These are phyloP conservation scores for Bettongia penicillata DNA, from an alignment of 2,113 vertebrate species.

Conservation along the genomic window DNA sequence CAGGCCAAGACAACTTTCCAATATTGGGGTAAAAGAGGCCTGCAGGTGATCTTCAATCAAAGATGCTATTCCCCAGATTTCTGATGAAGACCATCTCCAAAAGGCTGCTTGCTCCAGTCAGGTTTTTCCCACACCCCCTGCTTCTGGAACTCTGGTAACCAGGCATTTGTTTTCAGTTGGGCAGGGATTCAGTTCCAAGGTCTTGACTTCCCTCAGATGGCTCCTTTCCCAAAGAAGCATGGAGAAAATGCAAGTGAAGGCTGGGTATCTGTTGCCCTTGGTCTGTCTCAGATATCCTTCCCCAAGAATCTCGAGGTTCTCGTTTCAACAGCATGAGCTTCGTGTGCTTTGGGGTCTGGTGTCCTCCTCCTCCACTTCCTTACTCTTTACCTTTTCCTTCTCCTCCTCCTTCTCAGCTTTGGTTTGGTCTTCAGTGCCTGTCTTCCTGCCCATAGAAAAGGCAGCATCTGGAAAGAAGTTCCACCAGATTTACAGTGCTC, in stretches of 20 bases:
- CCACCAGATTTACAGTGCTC: conserved; percentile 72
- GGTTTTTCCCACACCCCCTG: conserved; percentile 60
- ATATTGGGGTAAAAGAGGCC: neutral
- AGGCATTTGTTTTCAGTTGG: neutral
- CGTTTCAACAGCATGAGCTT: conserved; percentile 87
- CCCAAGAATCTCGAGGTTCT: conserved; percentile 87
- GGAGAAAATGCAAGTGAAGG: conserved; percentile 86
- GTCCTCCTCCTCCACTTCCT: neutral
- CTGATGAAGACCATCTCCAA: fast-evolving
- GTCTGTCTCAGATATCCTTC: conserved; percentile 88
- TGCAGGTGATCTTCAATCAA: neutral
- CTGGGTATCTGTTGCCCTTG: conserved; percentile 85
- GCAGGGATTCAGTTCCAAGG: neutral
- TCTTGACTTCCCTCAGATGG: conserved; percentile 66
- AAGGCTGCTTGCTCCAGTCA: conserved; percentile 31
- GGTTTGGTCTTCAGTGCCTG: neutral
- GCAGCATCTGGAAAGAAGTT: conserved; percentile 80
- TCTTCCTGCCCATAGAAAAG: conserved; percentile 74
- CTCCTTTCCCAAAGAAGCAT: conserved; percentile 83
- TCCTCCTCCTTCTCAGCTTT: neutral
- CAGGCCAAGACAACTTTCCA: neutral
- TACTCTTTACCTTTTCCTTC: neutral
- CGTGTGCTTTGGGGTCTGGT: conserved; percentile 71
- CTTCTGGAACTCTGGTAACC: neutral
- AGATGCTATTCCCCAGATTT: neutral